phyloP scores from a whole-genome alignment of 2,888 invertebrate genomes.

The Standfussiana lucernea region DNA sequence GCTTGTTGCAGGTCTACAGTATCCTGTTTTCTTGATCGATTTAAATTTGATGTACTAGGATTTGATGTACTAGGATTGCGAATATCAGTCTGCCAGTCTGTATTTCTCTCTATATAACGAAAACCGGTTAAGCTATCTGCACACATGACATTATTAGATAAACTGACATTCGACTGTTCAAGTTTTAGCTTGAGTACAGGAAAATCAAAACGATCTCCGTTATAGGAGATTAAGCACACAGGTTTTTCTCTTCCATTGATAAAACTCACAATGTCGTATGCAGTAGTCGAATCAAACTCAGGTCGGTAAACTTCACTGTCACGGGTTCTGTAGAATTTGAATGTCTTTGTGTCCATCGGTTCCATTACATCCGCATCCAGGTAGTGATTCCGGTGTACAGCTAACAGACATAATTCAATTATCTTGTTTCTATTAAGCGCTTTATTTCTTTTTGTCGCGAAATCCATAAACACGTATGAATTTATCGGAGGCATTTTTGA shows the following conservation, averaged over 20 bases:
- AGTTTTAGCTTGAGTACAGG: constrained; percentile 3
- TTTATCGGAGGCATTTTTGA: constrained; percentile 5
- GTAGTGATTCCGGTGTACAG: constrained; percentile 22
- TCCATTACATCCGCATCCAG: background rate
- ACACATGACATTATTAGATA: constrained; percentile 17
- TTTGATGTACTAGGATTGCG: background rate
- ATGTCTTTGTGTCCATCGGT: background rate
- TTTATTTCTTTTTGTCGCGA: background rate
- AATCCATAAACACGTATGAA: constrained; percentile 34
- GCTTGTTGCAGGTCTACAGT: background rate
- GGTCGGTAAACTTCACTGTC: background rate
- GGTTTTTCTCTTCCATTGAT: constrained; percentile 1
- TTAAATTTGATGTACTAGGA: background rate
- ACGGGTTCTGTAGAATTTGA: background rate
- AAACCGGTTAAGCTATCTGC: constrained; percentile 12
- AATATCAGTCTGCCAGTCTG: background rate
- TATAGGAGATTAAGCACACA: constrained; percentile 23
- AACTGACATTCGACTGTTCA: constrained; percentile 13
- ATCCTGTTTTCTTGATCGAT: background rate
- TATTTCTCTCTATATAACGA: background rate
- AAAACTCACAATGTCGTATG: background rate
- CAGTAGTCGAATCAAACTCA: constrained; percentile 8
- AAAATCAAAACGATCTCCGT: constrained; percentile 25
- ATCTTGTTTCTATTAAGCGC: background rate
- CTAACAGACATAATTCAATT: background rate